These are phyloP conservation scores for Chalcis sispes DNA, from an alignment of 2,888 invertebrate species.

Conservation along the genomic window DNA sequence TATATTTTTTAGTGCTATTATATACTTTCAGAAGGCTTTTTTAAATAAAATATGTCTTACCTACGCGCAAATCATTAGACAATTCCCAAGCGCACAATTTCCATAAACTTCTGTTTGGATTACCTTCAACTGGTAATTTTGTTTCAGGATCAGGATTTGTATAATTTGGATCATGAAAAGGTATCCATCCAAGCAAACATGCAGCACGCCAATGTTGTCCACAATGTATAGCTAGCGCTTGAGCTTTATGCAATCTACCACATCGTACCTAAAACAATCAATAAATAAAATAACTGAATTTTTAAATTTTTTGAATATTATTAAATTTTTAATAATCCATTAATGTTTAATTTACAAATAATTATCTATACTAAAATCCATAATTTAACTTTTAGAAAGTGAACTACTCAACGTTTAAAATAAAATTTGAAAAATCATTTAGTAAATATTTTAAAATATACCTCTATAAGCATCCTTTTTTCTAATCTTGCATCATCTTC, in stretches of 20 bases:
- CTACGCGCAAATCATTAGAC: constrained; percentile 71
- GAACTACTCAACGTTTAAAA: too few relatives aligned
- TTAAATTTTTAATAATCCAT: neutral
- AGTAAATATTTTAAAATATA: constrained; percentile 49
- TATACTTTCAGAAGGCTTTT: too few relatives aligned
- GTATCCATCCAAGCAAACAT: constrained; percentile 92
- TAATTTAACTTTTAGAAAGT: too few relatives aligned
- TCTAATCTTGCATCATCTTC: constrained; percentile 83
- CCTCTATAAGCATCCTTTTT: constrained; percentile 74
- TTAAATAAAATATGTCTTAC: constrained; percentile 60
- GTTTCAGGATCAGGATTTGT: constrained; percentile 65
- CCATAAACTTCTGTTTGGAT: constrained; percentile 88
- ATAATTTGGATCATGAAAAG: constrained; percentile 91
- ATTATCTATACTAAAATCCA: neutral
- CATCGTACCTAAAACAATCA: constrained; percentile 82
- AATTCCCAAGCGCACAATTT: constrained; percentile 84
- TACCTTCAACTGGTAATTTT: constrained; percentile 85
- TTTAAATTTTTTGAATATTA: neutral
- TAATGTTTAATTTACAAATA: neutral
- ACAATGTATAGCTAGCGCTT: constrained; percentile 88
- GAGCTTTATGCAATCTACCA: constrained; percentile 90
- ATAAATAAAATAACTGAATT: constrained; percentile 3
- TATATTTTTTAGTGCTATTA: too few relatives aligned
- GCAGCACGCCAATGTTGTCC: constrained; percentile 96
- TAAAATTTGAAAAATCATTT: neutral